phyloP scores from a whole-genome alignment of 2,888 invertebrate genomes.

The Drosophila conformis region DNA sequence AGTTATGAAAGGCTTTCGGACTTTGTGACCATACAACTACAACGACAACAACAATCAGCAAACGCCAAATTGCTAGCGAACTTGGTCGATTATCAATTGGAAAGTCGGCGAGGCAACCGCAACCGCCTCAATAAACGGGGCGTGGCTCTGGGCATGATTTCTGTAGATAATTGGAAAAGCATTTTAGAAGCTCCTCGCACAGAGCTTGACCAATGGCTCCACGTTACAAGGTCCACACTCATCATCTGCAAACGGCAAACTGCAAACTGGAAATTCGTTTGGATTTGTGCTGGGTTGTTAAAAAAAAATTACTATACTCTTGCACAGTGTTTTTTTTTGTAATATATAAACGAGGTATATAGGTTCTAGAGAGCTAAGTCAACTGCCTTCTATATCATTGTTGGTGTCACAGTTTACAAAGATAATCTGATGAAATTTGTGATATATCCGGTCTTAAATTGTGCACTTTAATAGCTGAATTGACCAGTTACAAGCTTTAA shows the following conservation, averaged over 20 bases:
- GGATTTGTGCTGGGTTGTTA: constrained; percentile 34
- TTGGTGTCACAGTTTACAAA: neutral
- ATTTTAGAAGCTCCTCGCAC: constrained; percentile 39
- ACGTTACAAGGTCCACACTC: constrained; percentile 11
- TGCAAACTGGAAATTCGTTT: constrained; percentile 18
- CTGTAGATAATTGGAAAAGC: constrained; percentile 59
- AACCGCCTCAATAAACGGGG: constrained; percentile 63
- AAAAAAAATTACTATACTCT: constrained; percentile 56
- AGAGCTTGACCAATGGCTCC: constrained; percentile 22
- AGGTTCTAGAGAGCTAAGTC: neutral
- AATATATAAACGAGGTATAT: neutral
- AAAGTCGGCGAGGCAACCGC: constrained; percentile 62
- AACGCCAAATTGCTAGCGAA: constrained; percentile 22
- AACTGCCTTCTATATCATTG: neutral
- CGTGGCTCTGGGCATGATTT: constrained; percentile 60
- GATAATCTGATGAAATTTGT: neutral
- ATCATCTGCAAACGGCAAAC: constrained; percentile 1
- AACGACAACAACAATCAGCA: constrained; percentile 8
- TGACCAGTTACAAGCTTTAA: neutral
- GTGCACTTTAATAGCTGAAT: neutral
- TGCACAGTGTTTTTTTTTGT: neutral
- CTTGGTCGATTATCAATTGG: constrained; percentile 73
- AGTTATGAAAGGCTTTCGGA: constrained; percentile 37
- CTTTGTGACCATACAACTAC: neutral
- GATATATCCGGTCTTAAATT: neutral